A percentile compares a stretch with the other conserved stretches of the same genome.
phyloP scores from a whole-genome alignment of 2,797 vertebrate species.

The Echiichthys vipera region DNA sequence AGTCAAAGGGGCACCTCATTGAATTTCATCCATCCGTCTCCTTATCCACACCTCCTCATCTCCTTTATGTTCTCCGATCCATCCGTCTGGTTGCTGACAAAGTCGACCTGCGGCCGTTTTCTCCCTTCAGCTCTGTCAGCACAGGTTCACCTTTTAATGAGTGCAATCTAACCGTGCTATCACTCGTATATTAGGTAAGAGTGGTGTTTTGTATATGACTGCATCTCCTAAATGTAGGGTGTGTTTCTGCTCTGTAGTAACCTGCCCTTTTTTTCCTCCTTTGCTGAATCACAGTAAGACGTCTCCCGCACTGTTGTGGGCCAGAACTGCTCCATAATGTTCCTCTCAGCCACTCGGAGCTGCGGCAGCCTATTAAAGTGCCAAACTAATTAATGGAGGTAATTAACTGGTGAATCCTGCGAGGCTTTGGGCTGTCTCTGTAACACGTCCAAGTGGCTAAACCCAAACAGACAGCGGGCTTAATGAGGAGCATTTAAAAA shows the following conservation, averaged over 20 bases:
- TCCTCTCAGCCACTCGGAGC: conserved; percentile 48
- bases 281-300: conserved; percentile 57
- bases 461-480: conserved; percentile 67
- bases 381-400: conserved; percentile 80
- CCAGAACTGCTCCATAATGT: conserved; percentile 36
- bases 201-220: conserved; percentile 3
- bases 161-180: background rate
- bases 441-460: conserved; percentile 46
- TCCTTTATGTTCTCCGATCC: background rate
- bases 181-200: background rate
- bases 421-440: conserved; percentile 58
- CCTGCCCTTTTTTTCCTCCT: conserved; percentile 28
- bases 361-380: conserved; percentile 68
- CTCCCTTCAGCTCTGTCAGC: conserved; percentile 26
- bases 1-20: conserved; percentile 17
- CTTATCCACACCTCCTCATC: conserved; percentile 49
- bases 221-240: conserved; percentile 26
- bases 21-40: conserved; percentile 42
- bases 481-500: conserved; percentile 60
- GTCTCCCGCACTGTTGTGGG: conserved; percentile 17
- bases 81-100: conserved; percentile 3
- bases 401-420: conserved; percentile 75
- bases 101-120: background rate
- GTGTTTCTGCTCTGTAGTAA: conserved; percentile 43
- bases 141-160: conserved; percentile 15